Evolutionary conservation across 2,113 vertebrate species (phyloP), one percentile per base, ranked within the genome.

Genomic region (Anguilla japonica): DNA sequence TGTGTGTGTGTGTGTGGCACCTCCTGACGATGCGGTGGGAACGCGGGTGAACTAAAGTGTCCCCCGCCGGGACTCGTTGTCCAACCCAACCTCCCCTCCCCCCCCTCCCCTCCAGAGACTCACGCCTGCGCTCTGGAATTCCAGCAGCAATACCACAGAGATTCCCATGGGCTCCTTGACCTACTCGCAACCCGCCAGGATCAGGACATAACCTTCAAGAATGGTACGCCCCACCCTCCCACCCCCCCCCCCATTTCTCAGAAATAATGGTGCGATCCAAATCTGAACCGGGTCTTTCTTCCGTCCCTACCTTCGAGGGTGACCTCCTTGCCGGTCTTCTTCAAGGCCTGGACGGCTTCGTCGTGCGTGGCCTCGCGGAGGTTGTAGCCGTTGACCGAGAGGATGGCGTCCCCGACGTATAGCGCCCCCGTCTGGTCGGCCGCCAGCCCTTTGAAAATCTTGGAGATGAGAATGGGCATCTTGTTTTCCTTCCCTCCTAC

Each of bases 391-490:
- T 99, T 99, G 89, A 99, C 98, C 0, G 98, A 97, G 57, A 99
- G 92, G 93, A 99, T 99, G 90, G 98, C 98, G 0, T 99, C 98
- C 0, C 98, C 98, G 29, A 99, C 98, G 1, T 97, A 99, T 46
- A 99, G 96, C 0, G 98, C 97, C 90, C 97, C 98, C 0, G 98
- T 99, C 95, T 99, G 97, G 90, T 99, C 98, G 0, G 98, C 98
- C 4, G 98, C 98, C 92, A 99, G 93, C 34, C 98, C 98, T 92
- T 98, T 99, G 84, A 99, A 99, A 87, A 99, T 99, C 96, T 99
- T 99, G 67, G 98, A 99, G 94, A 99, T 99, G 93, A 99, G 95
- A 93, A 99, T 99, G 84, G 98, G 98, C 98, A 99, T 99, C 93
- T 99, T 99, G 93, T 99, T 99, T 94, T 99, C 98, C 84, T 97